Conservation (phyloP, 2,113 vertebrate genomes). For the Peromyscus californicus region DNA sequence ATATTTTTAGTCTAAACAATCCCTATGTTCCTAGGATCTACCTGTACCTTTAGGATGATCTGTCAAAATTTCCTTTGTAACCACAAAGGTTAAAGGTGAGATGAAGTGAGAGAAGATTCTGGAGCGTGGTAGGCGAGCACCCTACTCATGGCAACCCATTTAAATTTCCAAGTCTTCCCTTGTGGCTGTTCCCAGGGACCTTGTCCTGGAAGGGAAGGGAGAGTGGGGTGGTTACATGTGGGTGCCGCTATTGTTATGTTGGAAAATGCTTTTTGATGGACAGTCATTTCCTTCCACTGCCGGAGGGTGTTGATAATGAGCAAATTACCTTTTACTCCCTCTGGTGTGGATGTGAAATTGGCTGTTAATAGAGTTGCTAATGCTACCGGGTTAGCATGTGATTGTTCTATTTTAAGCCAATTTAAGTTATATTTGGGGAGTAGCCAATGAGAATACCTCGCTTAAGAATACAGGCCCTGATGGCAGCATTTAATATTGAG, state of each 20-base stretch:
- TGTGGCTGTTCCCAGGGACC: conserved; percentile 41
- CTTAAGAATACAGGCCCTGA: conserved; percentile 65
- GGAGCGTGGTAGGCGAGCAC: background rate
- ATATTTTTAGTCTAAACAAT: background rate
- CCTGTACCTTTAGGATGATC: background rate
- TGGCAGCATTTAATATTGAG: conserved; percentile 69
- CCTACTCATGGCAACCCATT: background rate
- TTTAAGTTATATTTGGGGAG: conserved; percentile 83
- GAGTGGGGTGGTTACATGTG: conserved; percentile 65
- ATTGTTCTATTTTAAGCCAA: conserved; percentile 85
- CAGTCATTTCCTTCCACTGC: conserved; percentile 82
- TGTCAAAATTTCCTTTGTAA: conserved; percentile 1
- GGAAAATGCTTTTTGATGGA: conserved; percentile 83
- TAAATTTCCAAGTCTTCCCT: conserved; percentile 9
- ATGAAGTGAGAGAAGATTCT: conserved; percentile 40
- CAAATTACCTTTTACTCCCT: conserved; percentile 85
- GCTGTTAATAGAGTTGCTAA: conserved; percentile 86
- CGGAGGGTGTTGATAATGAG: conserved; percentile 84
- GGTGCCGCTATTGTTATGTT: conserved; percentile 75
- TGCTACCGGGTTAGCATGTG: conserved; percentile 82
- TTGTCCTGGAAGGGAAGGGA: conserved; percentile 59
- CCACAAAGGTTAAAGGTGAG: conserved; percentile 1
- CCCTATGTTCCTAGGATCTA: background rate
- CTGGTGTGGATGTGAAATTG: conserved; percentile 83
- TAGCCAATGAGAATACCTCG: conserved; percentile 79